Percentiles rank a stretch among this genome's conserved stretches.
These are phyloP conservation scores for Merops nubicus DNA, from an alignment of 2,113 vertebrate genomes.

Conservation along the genomic window DNA sequence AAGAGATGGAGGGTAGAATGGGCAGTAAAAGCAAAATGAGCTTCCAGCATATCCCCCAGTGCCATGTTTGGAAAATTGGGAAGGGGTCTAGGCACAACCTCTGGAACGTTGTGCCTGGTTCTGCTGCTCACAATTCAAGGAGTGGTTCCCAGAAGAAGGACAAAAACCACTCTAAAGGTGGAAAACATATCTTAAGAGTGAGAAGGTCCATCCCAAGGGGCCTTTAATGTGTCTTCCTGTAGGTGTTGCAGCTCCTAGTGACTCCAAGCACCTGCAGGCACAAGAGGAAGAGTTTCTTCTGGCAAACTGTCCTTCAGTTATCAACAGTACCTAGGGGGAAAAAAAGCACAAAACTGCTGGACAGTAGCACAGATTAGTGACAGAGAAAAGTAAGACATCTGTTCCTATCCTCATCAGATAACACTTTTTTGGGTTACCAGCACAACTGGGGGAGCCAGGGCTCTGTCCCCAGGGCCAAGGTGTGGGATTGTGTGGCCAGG, in stretches of 20 bases:
- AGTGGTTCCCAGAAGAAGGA: not conserved
- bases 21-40: not conserved
- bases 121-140: rapidly evolving
- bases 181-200: not conserved
- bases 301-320: not conserved
- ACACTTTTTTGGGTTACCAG: not conserved
- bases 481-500: not conserved
- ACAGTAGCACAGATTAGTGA: not conserved
- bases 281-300: not conserved
- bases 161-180: not conserved
- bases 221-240: not conserved
- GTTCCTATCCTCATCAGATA: rapidly evolving
- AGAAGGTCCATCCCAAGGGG: not conserved
- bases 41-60: not conserved
- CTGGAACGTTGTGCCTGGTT: not conserved
- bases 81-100: not conserved
- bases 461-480: not conserved
- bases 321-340: not conserved
- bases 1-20: not conserved
- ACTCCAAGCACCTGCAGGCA: not conserved
- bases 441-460: not conserved
- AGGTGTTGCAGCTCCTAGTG: not conserved
- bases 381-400: not conserved
- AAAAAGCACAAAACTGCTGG: not conserved
- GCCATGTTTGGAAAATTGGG: not conserved